These are phyloP conservation scores for Nothocercus julius DNA, from an alignment of 2,113 vertebrate genomes.

Conservation along the genomic window DNA sequence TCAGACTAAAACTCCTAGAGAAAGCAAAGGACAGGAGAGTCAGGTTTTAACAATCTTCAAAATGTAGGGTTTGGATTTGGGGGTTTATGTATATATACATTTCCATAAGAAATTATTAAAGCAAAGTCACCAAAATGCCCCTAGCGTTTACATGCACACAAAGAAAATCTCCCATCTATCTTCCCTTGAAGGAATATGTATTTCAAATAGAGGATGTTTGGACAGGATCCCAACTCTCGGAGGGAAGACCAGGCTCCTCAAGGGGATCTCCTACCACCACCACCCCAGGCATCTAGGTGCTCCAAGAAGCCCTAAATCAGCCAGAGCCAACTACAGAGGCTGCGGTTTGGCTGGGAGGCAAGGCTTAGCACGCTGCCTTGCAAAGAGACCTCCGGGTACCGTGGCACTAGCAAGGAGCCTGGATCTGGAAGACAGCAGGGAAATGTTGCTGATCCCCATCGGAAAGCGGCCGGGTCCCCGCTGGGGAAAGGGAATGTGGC, in stretches of 20 bases:
- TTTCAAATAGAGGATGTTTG: background rate
- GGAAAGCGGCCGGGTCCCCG: rapidly evolving
- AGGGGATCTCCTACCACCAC: background rate
- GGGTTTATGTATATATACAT: background rate
- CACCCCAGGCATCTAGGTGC: background rate
- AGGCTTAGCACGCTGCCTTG: background rate
- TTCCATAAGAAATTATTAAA: slow-evolving; percentile 2
- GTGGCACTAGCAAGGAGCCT: background rate
- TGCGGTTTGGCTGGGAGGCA: rapidly evolving
- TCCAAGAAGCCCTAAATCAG: background rate
- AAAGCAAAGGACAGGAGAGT: slow-evolving; percentile 49
- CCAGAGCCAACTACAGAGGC: background rate
- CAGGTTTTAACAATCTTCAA: slow-evolving; percentile 60
- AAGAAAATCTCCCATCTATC: background rate
- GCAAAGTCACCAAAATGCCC: background rate
- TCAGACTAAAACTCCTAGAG: slow-evolving; percentile 59
- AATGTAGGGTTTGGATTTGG: slow-evolving; percentile 6
- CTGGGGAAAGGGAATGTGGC: background rate
- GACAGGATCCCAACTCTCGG: slow-evolving; percentile 10
- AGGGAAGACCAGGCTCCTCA: background rate
- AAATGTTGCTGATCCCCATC: background rate
- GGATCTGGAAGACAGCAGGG: background rate
- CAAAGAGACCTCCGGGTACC: rapidly evolving
- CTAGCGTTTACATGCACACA: background rate
- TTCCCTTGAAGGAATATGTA: background rate